These are phyloP conservation scores for Drosophila flavopinicola DNA, from an alignment of 2,888 invertebrate genomes.

Conservation along the genomic window DNA sequence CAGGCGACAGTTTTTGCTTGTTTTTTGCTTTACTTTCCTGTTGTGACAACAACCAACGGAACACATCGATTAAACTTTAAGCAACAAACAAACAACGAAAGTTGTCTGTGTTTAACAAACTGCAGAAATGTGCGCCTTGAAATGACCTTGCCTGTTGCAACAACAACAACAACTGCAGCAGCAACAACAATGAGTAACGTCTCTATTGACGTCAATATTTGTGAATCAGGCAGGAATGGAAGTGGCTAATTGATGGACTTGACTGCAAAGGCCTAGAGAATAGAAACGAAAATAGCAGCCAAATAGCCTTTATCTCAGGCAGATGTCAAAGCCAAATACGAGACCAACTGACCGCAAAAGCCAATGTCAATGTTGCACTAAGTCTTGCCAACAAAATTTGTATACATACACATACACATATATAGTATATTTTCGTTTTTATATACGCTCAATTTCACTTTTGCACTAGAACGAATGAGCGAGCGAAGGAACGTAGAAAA, in stretches of 20 bases:
- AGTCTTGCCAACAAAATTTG: slow-evolving; percentile 58
- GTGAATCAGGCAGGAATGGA: slow-evolving; percentile 7
- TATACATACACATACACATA: slow-evolving; percentile 8
- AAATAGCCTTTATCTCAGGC: slow-evolving; percentile 54
- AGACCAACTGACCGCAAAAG: slow-evolving; percentile 52
- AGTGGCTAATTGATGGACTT: slow-evolving; percentile 13
- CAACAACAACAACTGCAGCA: no score
- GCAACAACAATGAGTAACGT: slow-evolving; percentile 25
- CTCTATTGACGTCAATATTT: slow-evolving; percentile 18
- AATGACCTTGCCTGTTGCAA: slow-evolving; percentile 26
- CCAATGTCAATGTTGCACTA: slow-evolving; percentile 78
- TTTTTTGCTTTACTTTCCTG: slow-evolving; percentile 9
- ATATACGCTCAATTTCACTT: slow-evolving; percentile 47
- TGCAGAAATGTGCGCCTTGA: slow-evolving; percentile 17
- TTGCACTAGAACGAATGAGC: slow-evolving; percentile 10
- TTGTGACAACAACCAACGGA: slow-evolving; percentile 6
- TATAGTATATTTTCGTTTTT: slow-evolving; percentile 18
- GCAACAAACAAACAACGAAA: slow-evolving; percentile 24
- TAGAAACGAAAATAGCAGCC: slow-evolving; percentile 58
- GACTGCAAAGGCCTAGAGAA: slow-evolving; percentile 32
- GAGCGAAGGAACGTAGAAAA: slow-evolving; percentile 19
- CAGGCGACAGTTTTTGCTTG: slow-evolving; percentile 42
- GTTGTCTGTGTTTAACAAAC: background rate
- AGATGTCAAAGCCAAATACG: slow-evolving; percentile 63
- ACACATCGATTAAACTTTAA: slow-evolving; percentile 58